phyloP scores from a whole-genome alignment of 2,888 invertebrate genomes.

The Coelinius sp. region DNA sequence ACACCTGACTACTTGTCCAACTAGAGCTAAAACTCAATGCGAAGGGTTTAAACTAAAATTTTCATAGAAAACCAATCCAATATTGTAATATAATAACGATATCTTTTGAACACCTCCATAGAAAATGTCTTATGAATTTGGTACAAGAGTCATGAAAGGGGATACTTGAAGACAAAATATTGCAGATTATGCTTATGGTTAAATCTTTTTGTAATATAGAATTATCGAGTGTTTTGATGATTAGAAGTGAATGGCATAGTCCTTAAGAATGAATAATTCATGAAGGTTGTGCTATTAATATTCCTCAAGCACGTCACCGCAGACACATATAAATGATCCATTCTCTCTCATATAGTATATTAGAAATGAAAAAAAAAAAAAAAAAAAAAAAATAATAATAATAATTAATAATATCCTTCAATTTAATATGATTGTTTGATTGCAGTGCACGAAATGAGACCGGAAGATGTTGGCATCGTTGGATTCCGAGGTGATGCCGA shows the following conservation, averaged over 20 bases:
- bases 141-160: too few species aligned
- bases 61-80: too few species aligned
- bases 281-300: slow-evolving; percentile 68
- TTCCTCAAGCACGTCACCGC: slow-evolving; percentile 50
- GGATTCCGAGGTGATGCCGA: slow-evolving; percentile 84
- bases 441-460: slow-evolving; percentile 83
- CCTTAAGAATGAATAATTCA: slow-evolving; percentile 66
- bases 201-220: too few species aligned
- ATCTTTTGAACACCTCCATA: too few species aligned
- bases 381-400: too few species aligned
- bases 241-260: slow-evolving; percentile 43
- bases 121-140: too few species aligned
- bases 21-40: slow-evolving; percentile 2
- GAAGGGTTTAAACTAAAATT: slow-evolving; percentile 2
- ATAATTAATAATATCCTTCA: slow-evolving; percentile 16
- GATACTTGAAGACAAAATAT: neutral
- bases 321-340: neutral
- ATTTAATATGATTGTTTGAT: slow-evolving; percentile 48
- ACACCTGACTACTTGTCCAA: slow-evolving; percentile 56
- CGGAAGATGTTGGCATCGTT: slow-evolving; percentile 88
- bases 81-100: too few species aligned
- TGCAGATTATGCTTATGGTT: too few species aligned
- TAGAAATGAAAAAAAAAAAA: too few species aligned
- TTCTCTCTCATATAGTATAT: too few species aligned
- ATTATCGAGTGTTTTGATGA: slow-evolving; percentile 16